phyloP scores from a whole-genome alignment of 1,140 invertebrate species.

The Melanaphis sacchari region DNA sequence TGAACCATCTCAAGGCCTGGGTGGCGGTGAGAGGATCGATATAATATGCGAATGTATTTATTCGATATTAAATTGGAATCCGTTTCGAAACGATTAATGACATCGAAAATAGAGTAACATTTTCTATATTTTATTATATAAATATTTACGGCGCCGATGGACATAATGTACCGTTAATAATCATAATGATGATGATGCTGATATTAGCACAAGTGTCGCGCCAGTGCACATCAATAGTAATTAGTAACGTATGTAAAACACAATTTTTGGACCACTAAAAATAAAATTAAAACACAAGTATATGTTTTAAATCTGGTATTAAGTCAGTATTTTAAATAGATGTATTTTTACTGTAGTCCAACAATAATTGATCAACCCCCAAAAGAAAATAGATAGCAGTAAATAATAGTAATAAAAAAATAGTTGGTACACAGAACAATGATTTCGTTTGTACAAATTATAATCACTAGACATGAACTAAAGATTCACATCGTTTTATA shows the following conservation, averaged over 20 bases:
- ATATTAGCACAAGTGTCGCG: background rate
- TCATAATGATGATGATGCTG: background rate
- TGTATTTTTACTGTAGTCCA: too few relatives aligned
- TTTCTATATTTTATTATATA: conserved; percentile 5
- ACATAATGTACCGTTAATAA: conserved; percentile 1
- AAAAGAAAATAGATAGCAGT: too few relatives aligned
- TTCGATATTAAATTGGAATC: background rate
- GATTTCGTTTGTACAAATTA: too few relatives aligned
- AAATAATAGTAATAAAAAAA: background rate
- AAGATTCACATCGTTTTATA: too few relatives aligned
- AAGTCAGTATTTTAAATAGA: background rate
- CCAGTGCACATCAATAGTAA: background rate
- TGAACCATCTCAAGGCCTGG: conserved; percentile 42
- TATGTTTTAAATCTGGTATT: background rate
- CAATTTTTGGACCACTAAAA: background rate
- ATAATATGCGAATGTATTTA: conserved; percentile 9
- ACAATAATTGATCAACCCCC: too few relatives aligned
- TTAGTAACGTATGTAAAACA: background rate
- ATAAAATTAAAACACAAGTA: background rate
- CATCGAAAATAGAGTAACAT: conserved; percentile 8
- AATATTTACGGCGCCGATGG: background rate
- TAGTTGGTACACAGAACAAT: too few relatives aligned
- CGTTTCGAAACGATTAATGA: conserved; percentile 44
- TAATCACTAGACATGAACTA: too few relatives aligned
- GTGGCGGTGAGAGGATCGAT: conserved; percentile 40